phyloP scores from a whole-genome alignment of 2,113 vertebrate species.

The Anarhynchus alexandrinus region DNA sequence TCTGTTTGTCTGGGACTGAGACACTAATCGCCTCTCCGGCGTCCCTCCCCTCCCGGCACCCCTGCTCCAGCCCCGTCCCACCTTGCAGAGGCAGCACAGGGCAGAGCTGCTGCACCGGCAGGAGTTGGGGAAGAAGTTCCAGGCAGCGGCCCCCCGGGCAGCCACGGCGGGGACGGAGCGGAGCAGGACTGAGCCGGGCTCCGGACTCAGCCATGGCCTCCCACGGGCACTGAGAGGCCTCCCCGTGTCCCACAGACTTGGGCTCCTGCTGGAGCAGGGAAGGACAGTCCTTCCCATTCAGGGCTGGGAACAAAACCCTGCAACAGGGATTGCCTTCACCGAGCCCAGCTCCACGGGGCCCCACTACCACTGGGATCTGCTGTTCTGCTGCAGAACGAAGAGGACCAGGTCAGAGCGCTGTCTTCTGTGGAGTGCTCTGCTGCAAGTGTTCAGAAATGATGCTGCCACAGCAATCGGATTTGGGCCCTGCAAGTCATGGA shows the following conservation, averaged over 20 bases:
- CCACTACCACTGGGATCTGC: not conserved
- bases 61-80: not conserved
- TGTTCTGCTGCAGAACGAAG: not conserved
- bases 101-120: not conserved
- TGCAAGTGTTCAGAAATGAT: not conserved
- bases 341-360: not conserved
- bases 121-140: fast-evolving
- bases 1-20: slow-evolving; percentile 26
- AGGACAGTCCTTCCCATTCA: not conserved
- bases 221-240: not conserved
- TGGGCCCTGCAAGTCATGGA: not conserved
- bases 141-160: not conserved
- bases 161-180: fast-evolving
- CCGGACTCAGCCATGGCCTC: not conserved
- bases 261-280: not conserved
- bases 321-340: not conserved
- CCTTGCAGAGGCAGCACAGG: not conserved
- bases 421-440: not conserved
- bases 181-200: not conserved
- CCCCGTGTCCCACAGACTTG: fast-evolving
- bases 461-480: not conserved
- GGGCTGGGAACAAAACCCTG: not conserved
- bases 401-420: not conserved
- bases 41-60: not conserved
- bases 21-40: not conserved